Conservation (phyloP, 2,797 vertebrate genomes). For the Acomys russatus region DNA sequence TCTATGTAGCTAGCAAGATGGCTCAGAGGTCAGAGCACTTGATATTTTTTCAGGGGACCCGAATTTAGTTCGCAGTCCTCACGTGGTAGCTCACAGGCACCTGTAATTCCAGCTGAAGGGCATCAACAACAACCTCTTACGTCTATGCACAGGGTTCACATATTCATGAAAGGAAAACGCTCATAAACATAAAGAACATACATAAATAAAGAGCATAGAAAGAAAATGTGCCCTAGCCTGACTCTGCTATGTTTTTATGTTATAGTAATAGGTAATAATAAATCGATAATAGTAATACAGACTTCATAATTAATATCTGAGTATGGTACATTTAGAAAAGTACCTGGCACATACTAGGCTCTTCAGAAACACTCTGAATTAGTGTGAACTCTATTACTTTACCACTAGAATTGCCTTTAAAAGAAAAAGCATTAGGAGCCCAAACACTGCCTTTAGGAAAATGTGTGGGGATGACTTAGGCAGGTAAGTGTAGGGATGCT, state of each 20-base stretch:
- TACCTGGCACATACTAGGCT: neutral
- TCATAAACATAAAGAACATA: neutral
- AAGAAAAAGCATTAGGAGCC: neutral
- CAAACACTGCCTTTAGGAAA: neutral
- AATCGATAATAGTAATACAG: neutral
- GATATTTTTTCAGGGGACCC: neutral
- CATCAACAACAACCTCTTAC: neutral
- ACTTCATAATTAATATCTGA: slow-evolving; percentile 32
- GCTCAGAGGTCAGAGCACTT: neutral
- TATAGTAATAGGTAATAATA: slow-evolving; percentile 25
- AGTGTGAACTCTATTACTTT: neutral
- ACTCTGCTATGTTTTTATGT: neutral
- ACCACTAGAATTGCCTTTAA: slow-evolving; percentile 39
- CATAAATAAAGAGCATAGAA: neutral
- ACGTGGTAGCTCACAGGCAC: neutral
- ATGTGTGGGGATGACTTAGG: slow-evolving; percentile 43
- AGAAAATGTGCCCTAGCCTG: neutral
- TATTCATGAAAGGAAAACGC: neutral
- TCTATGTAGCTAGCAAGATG: neutral
- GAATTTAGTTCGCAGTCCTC: neutral
- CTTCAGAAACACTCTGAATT: slow-evolving; percentile 20
- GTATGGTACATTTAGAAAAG: slow-evolving; percentile 31
- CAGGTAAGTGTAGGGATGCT: neutral
- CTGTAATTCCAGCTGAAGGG: neutral
- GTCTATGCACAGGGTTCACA: neutral